These are phyloP conservation scores for Endotricha flammealis DNA, from an alignment of 2,888 invertebrate species.

Conservation along the genomic window DNA sequence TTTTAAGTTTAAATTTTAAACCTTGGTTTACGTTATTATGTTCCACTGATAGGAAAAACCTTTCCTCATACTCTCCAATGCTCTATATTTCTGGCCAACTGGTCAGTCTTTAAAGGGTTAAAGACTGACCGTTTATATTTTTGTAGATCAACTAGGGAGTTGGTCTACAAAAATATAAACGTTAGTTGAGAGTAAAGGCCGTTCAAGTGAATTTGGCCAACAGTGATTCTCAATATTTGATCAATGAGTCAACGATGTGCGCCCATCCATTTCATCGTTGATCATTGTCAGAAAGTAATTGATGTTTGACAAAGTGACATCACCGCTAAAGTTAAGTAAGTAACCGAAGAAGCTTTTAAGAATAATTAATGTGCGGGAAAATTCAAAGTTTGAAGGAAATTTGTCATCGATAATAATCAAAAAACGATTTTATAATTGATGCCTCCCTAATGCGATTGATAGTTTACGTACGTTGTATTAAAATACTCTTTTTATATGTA, in stretches of 20 bases:
- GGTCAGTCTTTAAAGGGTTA: no score
- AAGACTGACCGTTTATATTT: no score
- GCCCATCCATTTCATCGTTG: conserved; percentile 51
- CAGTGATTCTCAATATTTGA: conserved; percentile 11
- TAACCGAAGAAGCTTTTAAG: conserved; percentile 63
- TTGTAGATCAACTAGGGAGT: no score
- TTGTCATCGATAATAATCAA: conserved; percentile 30
- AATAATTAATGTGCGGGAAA: conserved; percentile 56
- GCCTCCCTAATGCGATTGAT: no score
- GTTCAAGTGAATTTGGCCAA: conserved; percentile 3
- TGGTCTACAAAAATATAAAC: background rate
- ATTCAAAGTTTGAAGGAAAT: conserved; percentile 31
- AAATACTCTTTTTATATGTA: no score
- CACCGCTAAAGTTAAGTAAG: conserved; percentile 55
- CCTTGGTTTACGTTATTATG: no score
- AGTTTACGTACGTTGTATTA: no score
- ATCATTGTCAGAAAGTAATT: conserved; percentile 70
- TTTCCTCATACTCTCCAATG: no score
- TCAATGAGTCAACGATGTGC: conserved; percentile 36
- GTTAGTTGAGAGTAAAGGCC: background rate
- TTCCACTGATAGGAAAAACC: no score
- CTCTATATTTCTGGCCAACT: no score
- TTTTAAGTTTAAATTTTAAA: conserved; percentile 23
- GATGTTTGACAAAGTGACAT: conserved; percentile 71
- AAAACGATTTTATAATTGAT: conserved; percentile 18